A percentile compares a stretch with the other conserved stretches of the same genome.
Evolutionary conservation across 2,888 invertebrate species (phyloP).

Genomic region (Steinernema scapterisci): DNA sequence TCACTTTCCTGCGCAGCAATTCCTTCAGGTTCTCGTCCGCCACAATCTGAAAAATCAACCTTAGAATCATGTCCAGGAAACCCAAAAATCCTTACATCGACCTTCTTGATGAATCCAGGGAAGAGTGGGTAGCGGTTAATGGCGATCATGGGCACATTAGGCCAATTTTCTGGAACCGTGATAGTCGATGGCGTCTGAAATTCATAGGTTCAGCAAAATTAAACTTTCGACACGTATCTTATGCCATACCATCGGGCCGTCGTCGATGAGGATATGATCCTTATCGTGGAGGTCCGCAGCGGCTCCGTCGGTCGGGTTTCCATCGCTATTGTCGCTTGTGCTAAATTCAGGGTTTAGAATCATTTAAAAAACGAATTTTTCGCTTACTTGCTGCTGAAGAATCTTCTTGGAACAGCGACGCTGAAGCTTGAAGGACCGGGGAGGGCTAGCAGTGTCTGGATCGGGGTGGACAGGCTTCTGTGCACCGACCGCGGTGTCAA

Average conservation of each 20-base stretch:
- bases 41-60: slow-evolving; percentile 73
- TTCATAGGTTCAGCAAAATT: background rate
- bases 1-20: slow-evolving; percentile 87
- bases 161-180: slow-evolving; percentile 93
- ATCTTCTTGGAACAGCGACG: background rate
- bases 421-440: background rate
- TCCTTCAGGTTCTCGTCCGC: slow-evolving; percentile 85
- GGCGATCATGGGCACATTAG: slow-evolving; percentile 91
- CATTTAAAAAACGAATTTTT: background rate
- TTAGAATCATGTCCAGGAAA: background rate
- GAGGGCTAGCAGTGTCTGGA: background rate
- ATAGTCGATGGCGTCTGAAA: slow-evolving; percentile 68
- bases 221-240: background rate
- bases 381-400: background rate
- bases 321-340: slow-evolving; percentile 14
- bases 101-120: slow-evolving; percentile 94
- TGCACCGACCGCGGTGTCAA: background rate
- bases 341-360: too few relatives aligned
- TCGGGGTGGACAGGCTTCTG: background rate
- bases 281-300: background rate
- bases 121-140: slow-evolving; percentile 93
- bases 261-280: background rate
- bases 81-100: slow-evolving; percentile 76
- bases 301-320: background rate
- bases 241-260: background rate